phyloP scores from a whole-genome alignment of 2,888 invertebrate genomes.

The Rhagium mordax region DNA sequence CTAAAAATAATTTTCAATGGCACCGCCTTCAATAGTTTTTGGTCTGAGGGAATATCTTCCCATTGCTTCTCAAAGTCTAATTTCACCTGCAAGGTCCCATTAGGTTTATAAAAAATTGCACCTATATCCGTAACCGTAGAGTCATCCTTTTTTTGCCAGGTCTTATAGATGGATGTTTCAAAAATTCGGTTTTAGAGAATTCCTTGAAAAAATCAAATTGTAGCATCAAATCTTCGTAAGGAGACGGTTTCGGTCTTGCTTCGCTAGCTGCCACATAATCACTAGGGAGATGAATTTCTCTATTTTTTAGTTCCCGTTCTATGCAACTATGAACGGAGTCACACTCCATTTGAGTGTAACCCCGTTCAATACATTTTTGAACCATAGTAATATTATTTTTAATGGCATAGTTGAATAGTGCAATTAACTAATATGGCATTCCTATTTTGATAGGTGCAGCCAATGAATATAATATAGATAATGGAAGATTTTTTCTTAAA shows the following conservation, averaged over 20 bases:
- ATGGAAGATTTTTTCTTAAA: conserved; percentile 10
- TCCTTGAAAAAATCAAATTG: conserved; percentile 14
- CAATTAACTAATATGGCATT: background rate
- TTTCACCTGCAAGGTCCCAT: conserved; percentile 7
- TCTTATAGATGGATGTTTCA: background rate
- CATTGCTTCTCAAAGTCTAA: conserved; percentile 14
- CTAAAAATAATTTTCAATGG: conserved; percentile 3
- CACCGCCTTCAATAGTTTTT: conserved; percentile 3
- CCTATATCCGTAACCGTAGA: conserved; percentile 1
- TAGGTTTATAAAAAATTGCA: background rate
- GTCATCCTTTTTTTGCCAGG: background rate
- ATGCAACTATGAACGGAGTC: conserved; percentile 30
- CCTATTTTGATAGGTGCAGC: conserved; percentile 8
- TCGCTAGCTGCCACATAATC: background rate
- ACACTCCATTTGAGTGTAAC: conserved; percentile 26
- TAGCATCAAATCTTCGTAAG: conserved; percentile 8
- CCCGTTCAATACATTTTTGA: conserved; percentile 10
- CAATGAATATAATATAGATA: background rate
- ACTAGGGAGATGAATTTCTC: conserved; percentile 11
- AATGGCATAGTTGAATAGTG: background rate
- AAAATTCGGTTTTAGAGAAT: background rate
- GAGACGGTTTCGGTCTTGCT: background rate
- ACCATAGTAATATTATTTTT: background rate
- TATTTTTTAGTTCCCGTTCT: conserved; percentile 23
- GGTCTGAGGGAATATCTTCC: conserved; percentile 2